Base-by-base conservation (phyloP, 2,888 invertebrate genomes). In the Bombylius major region DNA sequence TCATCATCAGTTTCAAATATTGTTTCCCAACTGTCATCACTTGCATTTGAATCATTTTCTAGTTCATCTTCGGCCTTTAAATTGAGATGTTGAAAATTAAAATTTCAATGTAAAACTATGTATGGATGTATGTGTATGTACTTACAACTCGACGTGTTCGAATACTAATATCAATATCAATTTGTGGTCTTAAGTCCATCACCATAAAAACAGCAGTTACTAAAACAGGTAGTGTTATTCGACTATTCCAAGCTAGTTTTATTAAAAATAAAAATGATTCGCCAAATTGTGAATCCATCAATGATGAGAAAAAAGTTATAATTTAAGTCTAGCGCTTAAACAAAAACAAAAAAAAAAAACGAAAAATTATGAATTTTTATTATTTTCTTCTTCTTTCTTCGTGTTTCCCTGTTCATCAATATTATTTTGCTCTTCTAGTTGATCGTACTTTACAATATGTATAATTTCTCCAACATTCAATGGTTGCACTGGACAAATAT, bases 201-300 rank as follows among this genome's bases (percentile, higher is more conserved):
- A 81, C 79, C 70, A 85, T 78, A 62, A 84, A 82, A 14, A 79
- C 81, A 11, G 83, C 78, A 11, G 83, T 78, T 50, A 86, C 79
- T 12, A 86, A 71, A 46, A 84, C 74, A 0, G 87, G 87, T 51
- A 87, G 74, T 51, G 83, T 78, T 58, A 83, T 75, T 47, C 84
- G 78, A 50, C 82, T 82, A 60, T 82, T 80, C 85, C 86, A 87
- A 4, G 86, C 86, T 62, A 87, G 73, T 61, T 82, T 80, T 45
- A 87, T 77, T 61, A 87, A 77, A 68, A 86, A 86, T 54, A 86
- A 68, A 59, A 87, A 74, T 13, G 78, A 71, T 59, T 76, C 73
- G 12, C 72, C 71, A 60, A 73, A 70, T 68, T 75, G 64, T 63
- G 73, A 66, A 64, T 75, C 59, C 78, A 73, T 73, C 45, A 64